Base-by-base conservation (phyloP, 2,113 vertebrate genomes). In the Gambusia holbrooki region DNA sequence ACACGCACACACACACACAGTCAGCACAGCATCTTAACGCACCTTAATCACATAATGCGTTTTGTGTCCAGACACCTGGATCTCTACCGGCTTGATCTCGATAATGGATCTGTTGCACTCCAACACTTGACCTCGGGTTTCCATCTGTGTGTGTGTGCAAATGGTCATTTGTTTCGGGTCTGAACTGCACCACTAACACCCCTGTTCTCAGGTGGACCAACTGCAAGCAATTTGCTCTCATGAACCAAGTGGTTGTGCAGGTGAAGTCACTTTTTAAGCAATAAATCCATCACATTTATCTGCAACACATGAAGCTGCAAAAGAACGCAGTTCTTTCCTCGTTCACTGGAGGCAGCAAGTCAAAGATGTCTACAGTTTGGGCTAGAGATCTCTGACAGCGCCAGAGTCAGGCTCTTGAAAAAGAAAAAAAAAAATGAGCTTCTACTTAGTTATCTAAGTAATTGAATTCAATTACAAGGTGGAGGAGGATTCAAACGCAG, bases 81-180 rank as follows among this genome's bases (percentile, higher is more conserved):
- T 83, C 82, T 85, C 86, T 71, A 11, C 82, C 63, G 82, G 68
- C 82, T 22, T 80, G 88, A 89, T 87, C 78, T 64, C 3, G 70
- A 83, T 90, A 92, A 94, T 94, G 88, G 89, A 90, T 91, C 74
- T 68, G 76, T 45, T 82, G 82, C 82, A 76, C 69, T 62, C 14
- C 60, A 82, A 87, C 85, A 89, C 79, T 91, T 93, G 89, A 93
- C 92, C 92, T 80, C 62, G 58, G 58, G 69, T 73, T 76, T 74
- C 51, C 30, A 65, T 61, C 54, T 69, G 62, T 73, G 64, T 64
- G 81, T 76, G 45, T 66, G 81, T 75, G 68, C 62, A 84, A 87
- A 81, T 73, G 84, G 85, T 88, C 78, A 79, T 93, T 93, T 93
- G 85, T 92, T 92, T 88, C 2, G 69, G 66, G 64, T 19, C 15